Conservation (phyloP, 2,797 vertebrate genomes). For the Rhincodon typus region DNA sequence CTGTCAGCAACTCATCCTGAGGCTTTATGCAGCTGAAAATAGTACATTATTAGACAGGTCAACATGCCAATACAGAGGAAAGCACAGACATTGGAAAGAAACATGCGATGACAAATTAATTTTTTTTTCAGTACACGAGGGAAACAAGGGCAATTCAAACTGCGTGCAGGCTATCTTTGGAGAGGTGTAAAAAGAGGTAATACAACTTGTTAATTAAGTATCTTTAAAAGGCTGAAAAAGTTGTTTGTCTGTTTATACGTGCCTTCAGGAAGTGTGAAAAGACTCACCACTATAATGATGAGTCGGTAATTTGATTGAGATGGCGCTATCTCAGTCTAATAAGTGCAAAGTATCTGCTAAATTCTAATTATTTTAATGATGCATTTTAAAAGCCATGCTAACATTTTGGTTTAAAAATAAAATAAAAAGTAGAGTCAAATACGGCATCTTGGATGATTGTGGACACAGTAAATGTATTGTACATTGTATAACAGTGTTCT, state of each 20-base stretch:
- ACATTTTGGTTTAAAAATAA: background rate
- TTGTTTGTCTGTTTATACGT: background rate
- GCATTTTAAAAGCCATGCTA: background rate
- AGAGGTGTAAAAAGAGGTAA: background rate
- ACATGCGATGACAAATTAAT: background rate
- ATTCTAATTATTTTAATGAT: background rate
- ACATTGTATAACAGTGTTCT: background rate
- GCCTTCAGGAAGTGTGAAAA: background rate
- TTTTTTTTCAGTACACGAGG: background rate
- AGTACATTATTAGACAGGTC: background rate
- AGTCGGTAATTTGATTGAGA: background rate
- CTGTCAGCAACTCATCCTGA: background rate
- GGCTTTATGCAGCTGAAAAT: background rate
- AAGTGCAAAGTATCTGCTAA: background rate
- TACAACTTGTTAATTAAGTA: conserved; percentile 10
- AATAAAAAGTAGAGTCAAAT: background rate
- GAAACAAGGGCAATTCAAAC: background rate
- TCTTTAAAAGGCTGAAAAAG: background rate
- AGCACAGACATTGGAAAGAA: no score
- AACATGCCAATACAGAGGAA: background rate
- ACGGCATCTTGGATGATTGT: background rate
- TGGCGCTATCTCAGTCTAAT: background rate
- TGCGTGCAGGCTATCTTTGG: background rate
- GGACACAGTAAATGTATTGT: background rate
- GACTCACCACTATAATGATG: background rate